Percentiles rank a stretch among this genome's conserved stretches.
Evolutionary conservation across 2,797 vertebrate species (phyloP).

Genomic region (Allobates femoralis): DNA sequence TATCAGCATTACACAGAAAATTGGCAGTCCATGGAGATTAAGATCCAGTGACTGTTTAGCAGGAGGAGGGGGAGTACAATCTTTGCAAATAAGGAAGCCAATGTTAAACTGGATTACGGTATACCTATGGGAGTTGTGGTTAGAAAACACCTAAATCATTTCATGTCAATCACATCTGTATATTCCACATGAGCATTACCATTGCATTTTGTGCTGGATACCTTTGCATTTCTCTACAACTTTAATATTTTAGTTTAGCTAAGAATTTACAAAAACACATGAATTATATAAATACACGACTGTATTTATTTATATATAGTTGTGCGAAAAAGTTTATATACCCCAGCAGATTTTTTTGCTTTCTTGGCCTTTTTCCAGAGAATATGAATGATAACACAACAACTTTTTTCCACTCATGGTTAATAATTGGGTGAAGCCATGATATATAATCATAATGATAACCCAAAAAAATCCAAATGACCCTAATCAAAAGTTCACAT

Average conservation of each 20-base stretch:
- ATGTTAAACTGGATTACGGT: conserved; percentile 50
- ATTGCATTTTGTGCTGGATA: neutral
- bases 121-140: conserved; percentile 24
- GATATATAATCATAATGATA: too few relatives aligned
- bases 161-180: conserved; percentile 56
- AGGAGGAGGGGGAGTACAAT: conserved; percentile 9
- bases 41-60: conserved; percentile 17
- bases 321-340: too few relatives aligned
- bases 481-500: too few relatives aligned
- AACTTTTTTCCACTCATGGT: too few relatives aligned
- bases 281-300: too few relatives aligned
- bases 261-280: too few relatives aligned
- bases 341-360: too few relatives aligned
- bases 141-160: conserved; percentile 43
- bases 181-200: conserved; percentile 21
- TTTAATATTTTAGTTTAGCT: neutral
- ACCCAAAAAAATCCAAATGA: too few relatives aligned
- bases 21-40: conserved; percentile 13
- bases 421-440: too few relatives aligned
- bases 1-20: conserved; percentile 10
- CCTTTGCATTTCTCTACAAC: neutral
- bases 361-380: too few relatives aligned
- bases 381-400: too few relatives aligned
- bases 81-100: conserved; percentile 54
- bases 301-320: too few relatives aligned